Conservation (phyloP, 2,113 vertebrate genomes). For the Lathamus discolor region DNA sequence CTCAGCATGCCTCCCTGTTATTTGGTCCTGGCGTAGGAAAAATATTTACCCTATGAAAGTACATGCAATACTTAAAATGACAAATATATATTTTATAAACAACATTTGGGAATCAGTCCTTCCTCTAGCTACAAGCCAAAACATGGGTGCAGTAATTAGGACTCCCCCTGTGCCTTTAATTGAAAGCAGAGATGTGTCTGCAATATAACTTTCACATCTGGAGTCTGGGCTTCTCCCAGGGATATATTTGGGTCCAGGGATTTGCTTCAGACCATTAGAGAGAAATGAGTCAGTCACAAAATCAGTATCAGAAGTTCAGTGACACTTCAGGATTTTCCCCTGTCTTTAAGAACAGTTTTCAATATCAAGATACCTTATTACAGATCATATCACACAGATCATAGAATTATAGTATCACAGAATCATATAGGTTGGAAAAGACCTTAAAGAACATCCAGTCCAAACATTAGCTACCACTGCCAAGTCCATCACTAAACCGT, state of each 20-base stretch:
- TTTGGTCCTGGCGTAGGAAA: slow-evolving; percentile 7
- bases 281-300: slow-evolving; percentile 2
- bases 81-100: slow-evolving; percentile 20
- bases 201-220: slow-evolving; percentile 1
- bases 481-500: background rate
- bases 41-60: slow-evolving; percentile 48
- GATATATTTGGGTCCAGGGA: background rate
- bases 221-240: background rate
- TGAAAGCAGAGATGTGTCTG: slow-evolving; percentile 9
- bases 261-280: background rate
- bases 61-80: slow-evolving; percentile 25
- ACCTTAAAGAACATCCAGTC: background rate
- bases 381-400: background rate
- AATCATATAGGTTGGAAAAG: background rate
- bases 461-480: background rate
- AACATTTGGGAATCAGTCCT: background rate
- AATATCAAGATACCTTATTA: background rate
- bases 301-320: background rate
- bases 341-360: background rate
- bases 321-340: background rate
- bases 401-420: background rate
- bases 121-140: slow-evolving; percentile 5
- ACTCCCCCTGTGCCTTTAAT: background rate
- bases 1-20: slow-evolving; percentile 35
- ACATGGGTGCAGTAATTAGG: background rate